Conservation (phyloP, 2,888 invertebrate genomes). For the Sinhomidia bicolor region DNA sequence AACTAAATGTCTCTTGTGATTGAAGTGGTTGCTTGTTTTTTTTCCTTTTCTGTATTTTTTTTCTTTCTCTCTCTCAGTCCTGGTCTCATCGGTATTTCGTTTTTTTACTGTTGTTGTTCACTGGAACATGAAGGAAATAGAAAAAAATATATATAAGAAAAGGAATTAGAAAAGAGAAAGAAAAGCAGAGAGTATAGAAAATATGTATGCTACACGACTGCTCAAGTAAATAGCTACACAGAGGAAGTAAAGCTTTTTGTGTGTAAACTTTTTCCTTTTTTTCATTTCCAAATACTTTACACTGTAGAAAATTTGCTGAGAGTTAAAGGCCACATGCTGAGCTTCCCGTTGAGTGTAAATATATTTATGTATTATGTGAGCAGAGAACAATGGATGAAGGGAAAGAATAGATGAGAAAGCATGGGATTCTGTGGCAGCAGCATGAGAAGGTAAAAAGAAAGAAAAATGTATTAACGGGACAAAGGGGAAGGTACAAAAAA, state of each 20-base stretch:
- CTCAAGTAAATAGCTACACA: neutral
- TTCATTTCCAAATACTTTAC: neutral
- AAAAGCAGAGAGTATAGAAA: neutral
- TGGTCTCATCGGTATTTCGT: neutral
- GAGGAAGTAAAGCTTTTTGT: neutral
- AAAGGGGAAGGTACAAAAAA: neutral
- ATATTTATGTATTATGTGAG: neutral
- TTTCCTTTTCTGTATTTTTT: neutral
- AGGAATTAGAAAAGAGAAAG: neutral
- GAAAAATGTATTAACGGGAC: slow-evolving; percentile 19
- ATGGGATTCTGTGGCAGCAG: neutral
- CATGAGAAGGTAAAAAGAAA: neutral
- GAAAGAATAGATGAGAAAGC: neutral
- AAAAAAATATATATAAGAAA: neutral
- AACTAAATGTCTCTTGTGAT: slow-evolving; percentile 60
- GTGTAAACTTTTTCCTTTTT: slow-evolving; percentile 9
- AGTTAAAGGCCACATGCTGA: slow-evolving; percentile 34
- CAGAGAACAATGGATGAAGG: neutral
- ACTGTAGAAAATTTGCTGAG: too few relatives aligned
- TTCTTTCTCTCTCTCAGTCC: neutral
- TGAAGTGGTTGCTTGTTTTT: slow-evolving; percentile 46
- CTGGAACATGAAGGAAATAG: neutral
- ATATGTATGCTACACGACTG: neutral
- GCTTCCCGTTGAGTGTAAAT: slow-evolving; percentile 12
- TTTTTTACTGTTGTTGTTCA: neutral